These are phyloP conservation scores for Helleia helle DNA, from an alignment of 2,888 invertebrate species.

Conservation along the genomic window DNA sequence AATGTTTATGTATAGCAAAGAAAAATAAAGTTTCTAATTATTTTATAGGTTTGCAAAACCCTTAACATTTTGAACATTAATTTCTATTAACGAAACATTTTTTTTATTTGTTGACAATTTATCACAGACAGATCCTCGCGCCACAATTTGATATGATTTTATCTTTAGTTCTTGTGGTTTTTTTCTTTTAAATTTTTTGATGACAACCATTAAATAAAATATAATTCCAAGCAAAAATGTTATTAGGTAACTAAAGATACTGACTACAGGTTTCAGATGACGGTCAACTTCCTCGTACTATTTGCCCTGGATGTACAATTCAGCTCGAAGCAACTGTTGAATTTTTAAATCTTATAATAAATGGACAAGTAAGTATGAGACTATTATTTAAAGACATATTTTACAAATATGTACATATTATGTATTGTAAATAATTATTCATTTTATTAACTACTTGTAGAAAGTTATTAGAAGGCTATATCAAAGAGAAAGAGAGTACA, in stretches of 20 bases:
- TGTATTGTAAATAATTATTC: too few species aligned
- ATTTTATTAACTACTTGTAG: slow-evolving; percentile 44
- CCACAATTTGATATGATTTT: slow-evolving; percentile 28
- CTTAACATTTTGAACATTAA: neutral
- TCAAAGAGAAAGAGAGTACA: slow-evolving; percentile 51
- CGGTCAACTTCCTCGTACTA: slow-evolving; percentile 79
- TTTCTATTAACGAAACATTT: neutral
- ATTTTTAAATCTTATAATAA: slow-evolving; percentile 81
- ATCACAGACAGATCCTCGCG: slow-evolving; percentile 21
- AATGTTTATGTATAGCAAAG: neutral
- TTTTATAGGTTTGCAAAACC: neutral
- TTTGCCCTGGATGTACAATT: slow-evolving; percentile 85
- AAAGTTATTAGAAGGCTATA: slow-evolving; percentile 54
- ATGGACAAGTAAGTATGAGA: slow-evolving; percentile 72
- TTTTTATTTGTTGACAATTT: neutral
- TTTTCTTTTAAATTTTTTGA: too few species aligned
- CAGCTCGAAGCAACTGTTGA: slow-evolving; percentile 83
- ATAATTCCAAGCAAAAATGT: too few species aligned
- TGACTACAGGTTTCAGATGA: slow-evolving; percentile 82
- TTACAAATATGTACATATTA: too few species aligned
- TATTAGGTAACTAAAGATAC: too few species aligned
- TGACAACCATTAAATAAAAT: too few species aligned
- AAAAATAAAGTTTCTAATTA: neutral
- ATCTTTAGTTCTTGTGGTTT: too few species aligned
- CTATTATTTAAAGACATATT: neutral